Percentiles rank a stretch among this genome's conserved stretches.
phyloP scores from a whole-genome alignment of 2,113 vertebrate species.

The Cebus imitator region DNA sequence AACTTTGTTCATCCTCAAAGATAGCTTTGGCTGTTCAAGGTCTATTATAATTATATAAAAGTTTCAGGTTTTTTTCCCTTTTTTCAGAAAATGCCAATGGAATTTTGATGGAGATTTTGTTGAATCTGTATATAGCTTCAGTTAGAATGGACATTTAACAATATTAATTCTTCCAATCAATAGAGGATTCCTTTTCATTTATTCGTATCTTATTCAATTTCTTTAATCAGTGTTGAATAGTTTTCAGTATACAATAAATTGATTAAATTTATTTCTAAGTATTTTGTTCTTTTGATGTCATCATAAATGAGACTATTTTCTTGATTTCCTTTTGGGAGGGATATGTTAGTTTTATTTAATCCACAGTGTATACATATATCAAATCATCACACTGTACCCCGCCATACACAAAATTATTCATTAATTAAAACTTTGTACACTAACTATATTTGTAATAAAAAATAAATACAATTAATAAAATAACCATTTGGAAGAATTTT shows the following conservation, averaged over 20 bases:
- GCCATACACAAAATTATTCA: background rate
- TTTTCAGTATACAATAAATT: background rate
- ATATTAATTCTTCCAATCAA: no score
- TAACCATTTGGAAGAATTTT: background rate
- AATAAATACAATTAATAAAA: background rate
- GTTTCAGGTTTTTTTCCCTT: no score
- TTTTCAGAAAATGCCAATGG: no score
- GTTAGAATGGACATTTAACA: no score
- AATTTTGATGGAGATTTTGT: no score
- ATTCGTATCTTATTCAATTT: no score
- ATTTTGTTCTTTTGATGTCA: background rate
- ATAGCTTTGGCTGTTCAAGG: no score
- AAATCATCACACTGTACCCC: background rate
- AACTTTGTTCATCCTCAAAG: background rate
- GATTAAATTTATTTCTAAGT: background rate
- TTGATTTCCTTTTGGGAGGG: background rate
- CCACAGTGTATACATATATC: background rate
- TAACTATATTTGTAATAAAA: background rate
- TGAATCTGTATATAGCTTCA: background rate
- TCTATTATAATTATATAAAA: no score
- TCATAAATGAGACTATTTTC: background rate
- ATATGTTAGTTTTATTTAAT: background rate
- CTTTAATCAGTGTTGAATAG: no score
- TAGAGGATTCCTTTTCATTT: no score
- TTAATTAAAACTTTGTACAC: background rate